Evolutionary conservation across 2,888 invertebrate genomes (phyloP), one percentile per base, ranked within the genome.

Genomic region (Elegia similella): DNA sequence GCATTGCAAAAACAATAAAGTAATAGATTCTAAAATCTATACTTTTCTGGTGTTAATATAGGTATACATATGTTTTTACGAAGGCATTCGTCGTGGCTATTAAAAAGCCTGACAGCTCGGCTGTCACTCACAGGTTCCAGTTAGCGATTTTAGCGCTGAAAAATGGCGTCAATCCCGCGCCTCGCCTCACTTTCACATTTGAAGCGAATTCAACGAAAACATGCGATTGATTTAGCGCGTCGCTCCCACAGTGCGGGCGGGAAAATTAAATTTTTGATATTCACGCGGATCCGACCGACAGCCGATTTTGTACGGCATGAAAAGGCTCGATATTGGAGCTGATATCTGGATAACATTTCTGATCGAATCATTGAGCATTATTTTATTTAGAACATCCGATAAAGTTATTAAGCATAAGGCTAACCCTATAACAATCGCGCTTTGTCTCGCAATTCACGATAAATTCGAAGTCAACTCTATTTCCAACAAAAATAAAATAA

Each of bases 401-500:
- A 38, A 12, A 38, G 12, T 38, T 38, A 12, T 38, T 8, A 38
- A n/a, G 38, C 8, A 38, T 38, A n/a, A 38, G 12, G n/a, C 8
- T 10, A 38, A 38, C 1, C 7, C 12, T 2, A 10, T n/a, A 32
- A n/a, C 32, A 32, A 50, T 50, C 32, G 13, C 34, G 17, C 12
- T 16, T 17, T 34, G 2, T 34, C 17, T 17, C 29, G 46, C 46
- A 46, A 12, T 17, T 17, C n/a, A 1, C 13, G 29, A 34, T 17
- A 46, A 55, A 55, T 44, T 56, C 29, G 59, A 56, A 62, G 60
- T 59, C 62, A 62, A 58, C 57, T 59, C 32, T 38, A n/a, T 38
- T 38, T 38, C n/a, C n/a, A 52, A 60, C 57, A 59, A 61, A 63
- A 67, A 67, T 64, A 62, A 67, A 63, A 66, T 62, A 66, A 67